phyloP scores from a whole-genome alignment of 2,888 invertebrate species.

The Rugalucina vietnamica region DNA sequence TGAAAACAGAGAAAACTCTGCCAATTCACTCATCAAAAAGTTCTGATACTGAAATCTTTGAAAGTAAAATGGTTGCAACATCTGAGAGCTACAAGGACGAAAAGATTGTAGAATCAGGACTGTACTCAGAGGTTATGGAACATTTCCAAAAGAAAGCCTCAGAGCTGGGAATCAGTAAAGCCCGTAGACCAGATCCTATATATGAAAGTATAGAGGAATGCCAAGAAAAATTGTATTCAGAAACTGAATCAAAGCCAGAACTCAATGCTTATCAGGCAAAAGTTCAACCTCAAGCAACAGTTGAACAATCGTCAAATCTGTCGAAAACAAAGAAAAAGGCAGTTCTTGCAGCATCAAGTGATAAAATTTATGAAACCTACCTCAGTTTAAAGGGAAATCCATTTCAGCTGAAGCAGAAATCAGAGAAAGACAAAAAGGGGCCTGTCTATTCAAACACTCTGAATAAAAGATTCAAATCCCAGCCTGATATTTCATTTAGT shows the following conservation, averaged over 20 bases:
- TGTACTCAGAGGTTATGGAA: conserved; percentile 56
- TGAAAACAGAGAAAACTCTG: neutral
- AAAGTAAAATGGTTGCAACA: too few relatives aligned
- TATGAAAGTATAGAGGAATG: conserved; percentile 58
- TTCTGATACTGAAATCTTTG: too few relatives aligned
- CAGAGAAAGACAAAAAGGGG: neutral
- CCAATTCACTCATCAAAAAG: too few relatives aligned
- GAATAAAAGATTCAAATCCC: conserved; percentile 49
- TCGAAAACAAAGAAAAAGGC: conserved; percentile 40
- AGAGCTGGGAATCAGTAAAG: neutral
- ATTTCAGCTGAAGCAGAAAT: conserved; percentile 44
- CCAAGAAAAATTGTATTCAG: neutral
- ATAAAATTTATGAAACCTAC: conserved; percentile 64
- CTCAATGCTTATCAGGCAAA: neutral
- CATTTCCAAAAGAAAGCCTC: conserved; percentile 33
- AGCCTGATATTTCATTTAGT: conserved; percentile 59
- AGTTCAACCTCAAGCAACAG: too few relatives aligned
- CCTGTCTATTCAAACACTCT: neutral
- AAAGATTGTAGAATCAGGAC: conserved; percentile 20
- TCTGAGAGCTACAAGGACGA: neutral
- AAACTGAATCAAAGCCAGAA: neutral
- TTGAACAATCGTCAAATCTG: neutral
- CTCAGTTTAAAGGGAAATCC: conserved; percentile 45
- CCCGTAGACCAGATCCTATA: conserved; percentile 34
- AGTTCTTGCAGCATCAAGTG: conserved; percentile 58